Percentiles rank a stretch among this genome's conserved stretches.
phyloP scores from a whole-genome alignment of 2,888 invertebrate genomes.

The Folsomia manolachei region DNA sequence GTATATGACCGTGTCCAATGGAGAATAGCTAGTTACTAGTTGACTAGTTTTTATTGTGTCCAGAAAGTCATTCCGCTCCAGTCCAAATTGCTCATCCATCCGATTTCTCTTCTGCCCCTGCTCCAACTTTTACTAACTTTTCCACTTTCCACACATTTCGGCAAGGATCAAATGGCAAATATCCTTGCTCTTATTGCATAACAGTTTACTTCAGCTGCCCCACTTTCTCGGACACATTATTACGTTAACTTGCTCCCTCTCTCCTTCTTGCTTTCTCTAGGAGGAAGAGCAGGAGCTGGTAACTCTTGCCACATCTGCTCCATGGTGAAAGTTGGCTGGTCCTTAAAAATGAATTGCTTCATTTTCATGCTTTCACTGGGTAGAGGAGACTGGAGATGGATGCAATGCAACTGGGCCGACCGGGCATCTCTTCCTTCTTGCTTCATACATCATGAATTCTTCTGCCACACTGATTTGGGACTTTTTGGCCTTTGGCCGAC shows the following conservation, averaged over 20 bases:
- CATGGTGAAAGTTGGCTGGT: not conserved
- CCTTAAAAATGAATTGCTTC: not conserved
- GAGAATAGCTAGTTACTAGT: too few relatives aligned
- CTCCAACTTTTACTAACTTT: not conserved
- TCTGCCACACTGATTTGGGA: conserved; percentile 14
- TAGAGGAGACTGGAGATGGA: not conserved
- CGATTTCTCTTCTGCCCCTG: not conserved
- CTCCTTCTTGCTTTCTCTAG: too few relatives aligned
- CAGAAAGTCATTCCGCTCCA: not conserved
- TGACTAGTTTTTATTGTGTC: not conserved
- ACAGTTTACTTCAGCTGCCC: not conserved
- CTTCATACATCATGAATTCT: conserved; percentile 36
- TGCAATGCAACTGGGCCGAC: not conserved
- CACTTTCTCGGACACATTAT: not conserved
- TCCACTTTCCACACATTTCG: not conserved
- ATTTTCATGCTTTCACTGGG: not conserved
- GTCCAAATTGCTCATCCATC: not conserved
- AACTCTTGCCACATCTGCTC: not conserved
- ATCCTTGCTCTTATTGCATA: not conserved
- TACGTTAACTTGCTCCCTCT: not conserved
- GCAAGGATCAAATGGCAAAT: not conserved
- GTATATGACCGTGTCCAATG: too few relatives aligned
- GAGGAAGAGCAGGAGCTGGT: not conserved
- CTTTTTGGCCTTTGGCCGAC: conserved; percentile 23
- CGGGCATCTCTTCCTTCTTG: too few relatives aligned